These are phyloP conservation scores for Calcarius ornatus DNA, from an alignment of 2,113 vertebrate species.

Conservation along the genomic window DNA sequence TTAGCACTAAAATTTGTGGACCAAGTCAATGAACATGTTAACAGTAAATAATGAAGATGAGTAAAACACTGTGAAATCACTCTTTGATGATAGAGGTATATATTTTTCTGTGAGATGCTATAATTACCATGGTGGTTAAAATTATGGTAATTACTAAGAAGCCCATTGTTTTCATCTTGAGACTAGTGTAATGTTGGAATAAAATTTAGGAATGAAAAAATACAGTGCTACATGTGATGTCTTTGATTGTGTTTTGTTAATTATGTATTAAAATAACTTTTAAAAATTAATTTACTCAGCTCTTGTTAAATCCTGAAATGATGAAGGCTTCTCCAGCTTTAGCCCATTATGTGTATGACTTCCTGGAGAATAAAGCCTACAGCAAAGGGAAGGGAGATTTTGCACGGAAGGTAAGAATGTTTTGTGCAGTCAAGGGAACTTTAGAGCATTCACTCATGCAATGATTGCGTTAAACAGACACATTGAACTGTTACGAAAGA, in stretches of 20 bases:
- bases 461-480: not conserved
- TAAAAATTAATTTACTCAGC: constrained; percentile 67
- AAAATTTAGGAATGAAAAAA: not conserved
- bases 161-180: not conserved
- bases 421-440: not conserved
- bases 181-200: not conserved
- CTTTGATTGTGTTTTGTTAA: not conserved
- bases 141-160: not conserved
- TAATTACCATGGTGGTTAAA: not conserved
- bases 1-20: not conserved
- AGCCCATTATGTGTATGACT: constrained; percentile 87
- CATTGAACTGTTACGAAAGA: not conserved
- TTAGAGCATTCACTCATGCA: not conserved
- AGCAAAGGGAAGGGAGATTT: constrained; percentile 98
- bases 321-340: constrained; percentile 90
- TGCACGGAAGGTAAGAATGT: constrained; percentile 89
- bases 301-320: constrained; percentile 93
- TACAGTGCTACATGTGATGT: not conserved
- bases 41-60: not conserved
- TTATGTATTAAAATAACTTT: not conserved
- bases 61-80: not conserved
- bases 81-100: not conserved
- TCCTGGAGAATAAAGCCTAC: constrained; percentile 97
- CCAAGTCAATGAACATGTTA: not conserved
- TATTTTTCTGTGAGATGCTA: not conserved